Evolutionary conservation across 2,113 vertebrate species (phyloP).

Genomic region (Oreochromis aureus): DNA sequence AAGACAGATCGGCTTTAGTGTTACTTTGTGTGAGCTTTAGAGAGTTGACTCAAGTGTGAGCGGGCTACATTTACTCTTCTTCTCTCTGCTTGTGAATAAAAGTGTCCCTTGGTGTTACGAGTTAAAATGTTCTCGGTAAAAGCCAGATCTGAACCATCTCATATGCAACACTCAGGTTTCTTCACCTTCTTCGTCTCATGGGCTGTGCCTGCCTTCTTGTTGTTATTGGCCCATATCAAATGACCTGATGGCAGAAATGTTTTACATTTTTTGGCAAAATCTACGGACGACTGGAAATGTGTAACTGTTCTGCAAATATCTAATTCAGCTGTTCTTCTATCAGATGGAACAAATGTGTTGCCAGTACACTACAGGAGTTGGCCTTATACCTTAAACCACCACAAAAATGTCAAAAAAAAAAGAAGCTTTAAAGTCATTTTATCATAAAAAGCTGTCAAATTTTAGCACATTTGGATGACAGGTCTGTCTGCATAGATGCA

Average conservation of each 20-base stretch:
- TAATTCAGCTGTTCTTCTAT: not conserved
- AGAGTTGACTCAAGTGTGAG: constrained; percentile 14
- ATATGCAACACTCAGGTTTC: constrained; percentile 14
- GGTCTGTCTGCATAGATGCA: not conserved
- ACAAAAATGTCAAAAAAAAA: not conserved
- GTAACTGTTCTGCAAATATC: not conserved
- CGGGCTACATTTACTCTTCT: not conserved
- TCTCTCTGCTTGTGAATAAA: constrained; percentile 38
- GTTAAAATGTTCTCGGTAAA: constrained; percentile 23
- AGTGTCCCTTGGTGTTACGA: constrained; percentile 15
- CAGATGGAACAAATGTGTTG: not conserved
- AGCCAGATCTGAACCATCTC: not conserved
- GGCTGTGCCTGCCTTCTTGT: not conserved
- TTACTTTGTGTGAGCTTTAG: constrained; percentile 22
- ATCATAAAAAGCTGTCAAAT: not conserved
- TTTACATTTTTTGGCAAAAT: not conserved
- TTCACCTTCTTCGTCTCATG: not conserved
- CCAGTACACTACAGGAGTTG: not conserved
- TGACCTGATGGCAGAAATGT: not conserved
- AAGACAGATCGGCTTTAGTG: constrained; percentile 15
- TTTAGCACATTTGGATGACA: not conserved
- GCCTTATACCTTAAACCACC: not conserved
- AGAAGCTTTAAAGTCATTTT: not conserved
- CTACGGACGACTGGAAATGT: not conserved
- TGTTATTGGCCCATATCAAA: not conserved